phyloP scores from a whole-genome alignment of 2,797 vertebrate genomes.

The Microctenopoma stevenorrisi region DNA sequence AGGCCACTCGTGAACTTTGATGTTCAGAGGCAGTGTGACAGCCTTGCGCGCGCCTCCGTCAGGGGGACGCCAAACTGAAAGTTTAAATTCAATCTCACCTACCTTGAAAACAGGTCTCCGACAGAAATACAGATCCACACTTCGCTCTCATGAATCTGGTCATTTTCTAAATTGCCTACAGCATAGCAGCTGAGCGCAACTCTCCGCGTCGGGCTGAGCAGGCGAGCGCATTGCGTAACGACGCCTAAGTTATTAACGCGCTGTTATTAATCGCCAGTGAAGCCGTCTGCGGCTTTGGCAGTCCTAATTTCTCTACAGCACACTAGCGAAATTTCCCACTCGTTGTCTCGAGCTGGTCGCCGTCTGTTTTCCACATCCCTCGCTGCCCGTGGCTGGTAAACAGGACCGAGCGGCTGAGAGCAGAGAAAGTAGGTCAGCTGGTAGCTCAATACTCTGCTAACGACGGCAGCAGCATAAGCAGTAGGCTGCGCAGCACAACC shows the following conservation, averaged over 20 bases:
- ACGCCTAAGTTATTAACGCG: slow-evolving; percentile 64
- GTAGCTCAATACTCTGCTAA: slow-evolving; percentile 82
- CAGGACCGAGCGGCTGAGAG: slow-evolving; percentile 77
- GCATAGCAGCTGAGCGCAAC: slow-evolving; percentile 43
- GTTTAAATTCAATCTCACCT: slow-evolving; percentile 60
- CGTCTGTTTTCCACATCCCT: slow-evolving; percentile 74
- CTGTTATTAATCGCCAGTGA: slow-evolving; percentile 48
- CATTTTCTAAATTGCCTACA: slow-evolving; percentile 49
- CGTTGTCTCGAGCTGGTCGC: slow-evolving; percentile 24
- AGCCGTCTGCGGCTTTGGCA: slow-evolving; percentile 23
- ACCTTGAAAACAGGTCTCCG: slow-evolving; percentile 70
- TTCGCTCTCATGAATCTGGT: slow-evolving; percentile 50
- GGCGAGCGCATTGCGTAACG: slow-evolving; percentile 71
- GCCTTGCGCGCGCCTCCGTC: slow-evolving; percentile 20
- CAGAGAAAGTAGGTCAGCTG: slow-evolving; percentile 89
- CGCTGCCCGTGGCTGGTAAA: slow-evolving; percentile 80
- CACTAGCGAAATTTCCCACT: slow-evolving; percentile 9
- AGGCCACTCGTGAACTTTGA: slow-evolving; percentile 59
- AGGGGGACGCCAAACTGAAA: slow-evolving; percentile 30
- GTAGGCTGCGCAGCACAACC: slow-evolving; percentile 66
- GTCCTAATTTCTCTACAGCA: slow-evolving; percentile 19
- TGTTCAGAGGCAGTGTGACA: slow-evolving; percentile 18
- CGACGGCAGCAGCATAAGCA: slow-evolving; percentile 80
- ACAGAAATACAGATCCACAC: slow-evolving; percentile 46
- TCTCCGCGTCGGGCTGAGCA: slow-evolving; percentile 34